These are phyloP conservation scores for Ia io DNA, from an alignment of 2,113 vertebrate genomes.

Conservation along the genomic window DNA sequence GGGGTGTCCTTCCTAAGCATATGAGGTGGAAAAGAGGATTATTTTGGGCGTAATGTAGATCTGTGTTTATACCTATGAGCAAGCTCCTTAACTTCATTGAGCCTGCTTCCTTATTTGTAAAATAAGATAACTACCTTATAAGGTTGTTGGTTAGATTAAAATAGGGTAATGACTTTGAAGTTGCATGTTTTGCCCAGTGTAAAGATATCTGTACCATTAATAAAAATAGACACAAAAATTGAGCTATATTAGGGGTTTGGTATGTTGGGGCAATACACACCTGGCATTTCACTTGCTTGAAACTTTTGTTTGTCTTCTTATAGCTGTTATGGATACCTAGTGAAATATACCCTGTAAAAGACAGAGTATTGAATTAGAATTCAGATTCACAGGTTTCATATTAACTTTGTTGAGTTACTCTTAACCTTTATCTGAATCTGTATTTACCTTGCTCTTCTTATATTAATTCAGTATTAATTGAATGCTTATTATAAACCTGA, in stretches of 20 bases:
- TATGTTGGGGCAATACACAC: not conserved
- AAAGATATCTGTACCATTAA: constrained; percentile 14
- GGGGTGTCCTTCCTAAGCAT: not conserved
- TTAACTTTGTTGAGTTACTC: not conserved
- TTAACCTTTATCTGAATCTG: constrained; percentile 38
- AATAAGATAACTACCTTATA: constrained; percentile 21
- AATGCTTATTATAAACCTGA: constrained; percentile 15
- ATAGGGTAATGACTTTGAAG: constrained; percentile 25
- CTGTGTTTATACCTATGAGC: not conserved
- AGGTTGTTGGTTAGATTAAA: not conserved
- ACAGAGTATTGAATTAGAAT: not conserved
- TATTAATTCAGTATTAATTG: not conserved
- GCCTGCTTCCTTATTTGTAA: not conserved
- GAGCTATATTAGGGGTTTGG: not conserved
- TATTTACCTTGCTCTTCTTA: not conserved
- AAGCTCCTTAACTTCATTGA: not conserved
- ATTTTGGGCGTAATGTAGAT: not conserved
- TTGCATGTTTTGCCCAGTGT: not conserved
- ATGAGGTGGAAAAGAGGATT: not conserved
- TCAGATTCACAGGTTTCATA: not conserved
- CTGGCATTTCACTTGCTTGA: constrained; percentile 25
- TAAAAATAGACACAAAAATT: constrained; percentile 24
- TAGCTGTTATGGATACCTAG: not conserved
- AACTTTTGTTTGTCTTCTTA: constrained; percentile 30
- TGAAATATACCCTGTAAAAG: not conserved